Evolutionary conservation across 2,797 vertebrate genomes (phyloP), one percentile per base, ranked within the genome.

Genomic region (Microcaecilia unicolor): DNA sequence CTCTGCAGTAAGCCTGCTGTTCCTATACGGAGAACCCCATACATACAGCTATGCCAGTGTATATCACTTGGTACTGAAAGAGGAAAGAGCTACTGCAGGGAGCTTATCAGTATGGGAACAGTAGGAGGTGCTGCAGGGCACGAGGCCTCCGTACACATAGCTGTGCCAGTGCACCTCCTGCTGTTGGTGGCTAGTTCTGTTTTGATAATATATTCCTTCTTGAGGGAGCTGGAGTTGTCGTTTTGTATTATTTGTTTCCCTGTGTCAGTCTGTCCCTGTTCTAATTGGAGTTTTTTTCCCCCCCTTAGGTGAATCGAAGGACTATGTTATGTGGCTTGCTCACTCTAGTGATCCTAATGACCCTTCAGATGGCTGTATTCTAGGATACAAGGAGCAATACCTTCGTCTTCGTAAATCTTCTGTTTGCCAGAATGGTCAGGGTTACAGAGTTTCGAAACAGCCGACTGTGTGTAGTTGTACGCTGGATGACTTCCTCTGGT

Each of bases 401-500:
- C 77, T 81, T 9, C 86, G 94, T 1, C 81, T 97, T 4, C 85
- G 74, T 48, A 97, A 98, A 36, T 88, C 89, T 10, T 91, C 93
- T 0, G 75, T 92, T 37, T 98, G 94, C 60, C 87, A 76, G 64
- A 97, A 97, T 2, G 93, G 94, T 9, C 81, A 90, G 2, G 76
- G 89, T 54, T 96, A 91, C 17, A 1, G 47, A 4, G 70, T 92
- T 27, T 83, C 56, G 70, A 88, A 80, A 14, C 68, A 90, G 60
- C 89, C 85, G 0, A 81, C 80, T 1, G 47, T 81, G 9, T 98
- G 94, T 41, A 32, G 8, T 2, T 98, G 94, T 68, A 93, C 93
- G 1, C 72, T 93, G 54, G 85, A 92, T 39, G 94, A 98, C 64
- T 98, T 85, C 55, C 80, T 93, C 46, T 98, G 94, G 94, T 98